Evolutionary conservation across 64 coral and sea anemone genomes (phyloP), one percentile per base, ranked within the genome.

Genomic region (Stichodactyla mertensii): DNA sequence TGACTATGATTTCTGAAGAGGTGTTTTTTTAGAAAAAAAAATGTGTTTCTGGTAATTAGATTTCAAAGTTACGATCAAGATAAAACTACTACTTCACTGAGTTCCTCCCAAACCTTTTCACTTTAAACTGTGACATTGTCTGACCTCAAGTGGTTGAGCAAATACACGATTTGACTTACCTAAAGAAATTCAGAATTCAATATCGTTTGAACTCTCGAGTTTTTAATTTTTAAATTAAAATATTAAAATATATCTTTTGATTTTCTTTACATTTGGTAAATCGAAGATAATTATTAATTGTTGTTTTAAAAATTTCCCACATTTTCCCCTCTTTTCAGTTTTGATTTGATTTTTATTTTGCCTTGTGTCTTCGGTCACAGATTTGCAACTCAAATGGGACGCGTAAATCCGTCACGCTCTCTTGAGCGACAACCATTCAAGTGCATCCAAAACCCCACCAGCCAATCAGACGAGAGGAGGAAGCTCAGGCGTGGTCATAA

Each of bases 401-500:
- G 78, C 56, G 20, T 4, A 62, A 78, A 64, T 6, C 36, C 28
- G 52, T 57, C 61, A n/a, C 77, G 56, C 27, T 82, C 22, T 2
- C 16, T 27, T 18, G 77, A 52, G 18, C 27, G 77, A 85, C n/a
- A 64, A 86, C 78, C 78, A 90, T 79, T 54, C 22, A 59, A 80
- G 57, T 74, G 23, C 70, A 77, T 53, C 77, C 18, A 88, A 61
- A 82, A 80, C 16, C 4, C 14, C 19, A 79, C 26, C 14, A 82
- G 59, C 94, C 94, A 93, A 92, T 96, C 54, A 96, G 82, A 93
- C 88, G 77, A 64, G 55, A 3, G 64, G 54, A 51, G 52, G 26
- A 12, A 71, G 31, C 27, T 78, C 85, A 88, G 88, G 88, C 94
- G 88, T 96, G 91, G 94, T 71, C 52, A 88, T 51, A 88, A 92